Percentiles rank a stretch among this genome's conserved stretches.
Conservation (phyloP, 2,797 vertebrate species). For the Fratercula arctica region DNA sequence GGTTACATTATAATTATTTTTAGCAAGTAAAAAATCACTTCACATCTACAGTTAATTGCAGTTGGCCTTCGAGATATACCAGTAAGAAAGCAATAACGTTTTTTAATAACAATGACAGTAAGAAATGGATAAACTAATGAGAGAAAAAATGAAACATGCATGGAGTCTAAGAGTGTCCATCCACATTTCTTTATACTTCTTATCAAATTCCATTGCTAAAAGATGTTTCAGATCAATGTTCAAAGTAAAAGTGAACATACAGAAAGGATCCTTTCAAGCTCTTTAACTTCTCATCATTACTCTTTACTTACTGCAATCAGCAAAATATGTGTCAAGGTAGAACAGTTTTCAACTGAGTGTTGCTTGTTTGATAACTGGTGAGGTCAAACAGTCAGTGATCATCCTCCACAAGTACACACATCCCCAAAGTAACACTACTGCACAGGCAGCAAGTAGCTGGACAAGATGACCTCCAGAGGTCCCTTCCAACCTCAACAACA, state of each 20-base stretch:
- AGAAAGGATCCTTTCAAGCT: background rate
- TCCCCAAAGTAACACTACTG: background rate
- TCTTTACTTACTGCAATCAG: background rate
- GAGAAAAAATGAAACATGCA: background rate
- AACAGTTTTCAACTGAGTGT: background rate
- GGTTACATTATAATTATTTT: constrained; percentile 19
- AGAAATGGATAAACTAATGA: background rate
- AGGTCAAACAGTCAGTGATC: background rate
- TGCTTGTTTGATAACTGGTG: background rate
- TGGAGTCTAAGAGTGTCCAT: background rate
- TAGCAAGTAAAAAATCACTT: constrained; percentile 29
- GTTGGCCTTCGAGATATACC: background rate
- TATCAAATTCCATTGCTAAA: background rate
- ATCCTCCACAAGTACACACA: background rate
- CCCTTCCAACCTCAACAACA: background rate
- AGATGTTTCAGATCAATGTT: background rate
- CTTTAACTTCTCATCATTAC: background rate
- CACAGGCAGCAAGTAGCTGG: background rate
- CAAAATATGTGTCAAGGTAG: background rate
- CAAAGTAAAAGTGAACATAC: background rate
- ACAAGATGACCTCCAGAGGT: background rate
- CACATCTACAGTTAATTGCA: constrained; percentile 24
- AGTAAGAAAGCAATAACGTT: background rate
- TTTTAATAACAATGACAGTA: constrained; percentile 18
- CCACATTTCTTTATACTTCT: background rate